Conservation (phyloP, 2,888 invertebrate genomes). For the Craniophora ligustri region DNA sequence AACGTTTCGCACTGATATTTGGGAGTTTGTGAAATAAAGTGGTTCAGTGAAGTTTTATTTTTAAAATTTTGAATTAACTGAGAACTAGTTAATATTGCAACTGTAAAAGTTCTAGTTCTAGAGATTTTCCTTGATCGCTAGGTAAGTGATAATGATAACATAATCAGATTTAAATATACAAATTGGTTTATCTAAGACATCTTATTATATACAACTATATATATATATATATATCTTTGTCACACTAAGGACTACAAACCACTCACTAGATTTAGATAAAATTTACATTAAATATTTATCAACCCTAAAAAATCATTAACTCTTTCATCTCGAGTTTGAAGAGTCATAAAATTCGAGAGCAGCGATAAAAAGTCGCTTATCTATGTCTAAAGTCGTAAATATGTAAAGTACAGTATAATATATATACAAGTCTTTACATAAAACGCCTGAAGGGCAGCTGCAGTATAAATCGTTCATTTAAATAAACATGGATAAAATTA, state of each 20-base stretch:
- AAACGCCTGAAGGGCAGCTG: constrained; percentile 8
- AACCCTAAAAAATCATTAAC: constrained; percentile 57
- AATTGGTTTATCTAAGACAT: no score
- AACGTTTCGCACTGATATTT: constrained; percentile 36
- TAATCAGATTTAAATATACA: no score
- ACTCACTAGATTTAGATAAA: constrained; percentile 5
- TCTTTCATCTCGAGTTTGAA: constrained; percentile 53
- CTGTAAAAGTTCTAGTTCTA: constrained; percentile 24
- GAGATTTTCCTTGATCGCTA: constrained; percentile 46
- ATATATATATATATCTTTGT: no score
- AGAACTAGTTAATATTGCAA: constrained; percentile 35
- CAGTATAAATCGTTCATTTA: no score
- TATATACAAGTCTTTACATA: no score
- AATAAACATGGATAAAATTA: no score
- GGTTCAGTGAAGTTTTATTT: constrained; percentile 47
- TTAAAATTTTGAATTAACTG: constrained; percentile 26
- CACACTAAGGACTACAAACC: no score
- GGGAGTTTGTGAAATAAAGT: constrained; percentile 40
- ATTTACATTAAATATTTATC: constrained; percentile 37
- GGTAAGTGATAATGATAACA: constrained; percentile 51
- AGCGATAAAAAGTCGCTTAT: constrained; percentile 54
- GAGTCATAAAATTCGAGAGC: constrained; percentile 55
- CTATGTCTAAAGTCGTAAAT: constrained; percentile 40
- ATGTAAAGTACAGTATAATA: no score
- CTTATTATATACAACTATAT: no score